Percentiles rank a stretch among this genome's conserved stretches.
phyloP scores from a whole-genome alignment of 1,140 invertebrate genomes.

The Cheumatopsyche charites region DNA sequence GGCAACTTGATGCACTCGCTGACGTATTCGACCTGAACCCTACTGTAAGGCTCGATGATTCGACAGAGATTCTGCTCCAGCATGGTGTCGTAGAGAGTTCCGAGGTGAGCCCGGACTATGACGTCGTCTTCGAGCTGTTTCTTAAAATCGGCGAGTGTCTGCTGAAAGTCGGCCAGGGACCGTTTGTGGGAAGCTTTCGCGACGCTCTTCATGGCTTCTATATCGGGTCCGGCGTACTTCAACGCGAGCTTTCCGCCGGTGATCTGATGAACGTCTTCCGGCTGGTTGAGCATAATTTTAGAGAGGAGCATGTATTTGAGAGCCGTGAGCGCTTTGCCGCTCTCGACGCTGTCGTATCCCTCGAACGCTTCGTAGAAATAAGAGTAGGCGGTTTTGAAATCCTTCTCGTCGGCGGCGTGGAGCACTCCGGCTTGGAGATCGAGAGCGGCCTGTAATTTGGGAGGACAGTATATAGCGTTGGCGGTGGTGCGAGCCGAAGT shows the following conservation, averaged over 20 bases:
- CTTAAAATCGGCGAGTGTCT: conserved; percentile 84
- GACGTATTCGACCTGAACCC: conserved; percentile 83
- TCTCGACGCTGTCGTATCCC: conserved; percentile 96
- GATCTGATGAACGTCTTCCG: conserved; percentile 96
- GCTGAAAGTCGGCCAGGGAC: conserved; percentile 94
- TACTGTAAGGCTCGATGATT: conserved; percentile 98
- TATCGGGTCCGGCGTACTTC: conserved; percentile 93
- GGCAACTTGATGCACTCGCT: conserved; percentile 79
- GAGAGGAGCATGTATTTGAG: conserved; percentile 99
- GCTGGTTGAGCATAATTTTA: conserved; percentile 96
- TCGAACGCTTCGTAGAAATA: conserved; percentile 99
- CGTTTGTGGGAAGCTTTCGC: conserved; percentile 95
- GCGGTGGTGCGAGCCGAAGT: conserved; percentile 98
- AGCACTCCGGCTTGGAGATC: conserved; percentile 98
- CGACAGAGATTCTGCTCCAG: conserved; percentile 98
- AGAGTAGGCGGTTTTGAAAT: conserved; percentile 99
- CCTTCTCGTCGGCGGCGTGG: conserved; percentile 98
- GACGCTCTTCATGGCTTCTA: conserved; percentile 98
- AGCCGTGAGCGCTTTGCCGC: conserved; percentile 87
- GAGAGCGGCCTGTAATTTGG: conserved; percentile 95
- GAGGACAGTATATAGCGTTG: conserved; percentile 99
- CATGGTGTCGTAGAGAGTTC: conserved; percentile 97
- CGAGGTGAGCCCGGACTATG: conserved; percentile 95
- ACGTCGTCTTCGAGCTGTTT: conserved; percentile 94
- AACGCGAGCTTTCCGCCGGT: conserved; percentile 96